phyloP scores from a whole-genome alignment of 2,888 invertebrate species.

The Dynastes hyllus region DNA sequence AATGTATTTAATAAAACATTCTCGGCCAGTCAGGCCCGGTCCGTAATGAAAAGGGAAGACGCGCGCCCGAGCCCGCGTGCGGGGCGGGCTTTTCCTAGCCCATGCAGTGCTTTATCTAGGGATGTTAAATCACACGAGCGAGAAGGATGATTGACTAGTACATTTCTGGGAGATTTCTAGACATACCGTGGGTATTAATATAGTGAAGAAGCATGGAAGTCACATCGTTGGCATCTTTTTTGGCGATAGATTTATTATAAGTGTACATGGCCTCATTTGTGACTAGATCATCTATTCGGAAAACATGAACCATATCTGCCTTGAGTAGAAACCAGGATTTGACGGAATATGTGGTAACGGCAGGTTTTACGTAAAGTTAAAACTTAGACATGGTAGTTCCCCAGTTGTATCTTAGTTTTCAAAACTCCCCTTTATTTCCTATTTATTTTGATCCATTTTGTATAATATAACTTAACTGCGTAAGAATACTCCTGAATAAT shows the following conservation, averaged over 20 bases:
- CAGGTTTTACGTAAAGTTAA: slow-evolving; percentile 28
- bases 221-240: slow-evolving; percentile 12
- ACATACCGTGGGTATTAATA: slow-evolving; percentile 4
- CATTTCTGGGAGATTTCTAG: not conserved
- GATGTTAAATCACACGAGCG: too few relatives aligned
- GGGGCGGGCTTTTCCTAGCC: too few relatives aligned
- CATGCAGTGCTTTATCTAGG: too few relatives aligned
- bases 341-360: not conserved
- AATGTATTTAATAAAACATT: too few relatives aligned
- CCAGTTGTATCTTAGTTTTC: slow-evolving; percentile 1
- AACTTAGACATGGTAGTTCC: slow-evolving; percentile 1
- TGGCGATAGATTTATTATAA: not conserved
- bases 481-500: not conserved
- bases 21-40: too few relatives aligned
- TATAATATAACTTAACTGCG: not conserved
- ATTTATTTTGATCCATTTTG: not conserved
- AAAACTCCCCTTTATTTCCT: not conserved
- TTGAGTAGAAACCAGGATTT: not conserved
- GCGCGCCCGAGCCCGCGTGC: too few relatives aligned
- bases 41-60: too few relatives aligned
- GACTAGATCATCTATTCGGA: slow-evolving; percentile 25
- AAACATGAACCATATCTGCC: slow-evolving; percentile 33
- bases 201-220: slow-evolving; percentile 13
- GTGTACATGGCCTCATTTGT: slow-evolving; percentile 13
- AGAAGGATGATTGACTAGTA: too few relatives aligned